Evolutionary conservation across 2,797 vertebrate species (phyloP).

Genomic region (Gymnothorax javanicus): DNA sequence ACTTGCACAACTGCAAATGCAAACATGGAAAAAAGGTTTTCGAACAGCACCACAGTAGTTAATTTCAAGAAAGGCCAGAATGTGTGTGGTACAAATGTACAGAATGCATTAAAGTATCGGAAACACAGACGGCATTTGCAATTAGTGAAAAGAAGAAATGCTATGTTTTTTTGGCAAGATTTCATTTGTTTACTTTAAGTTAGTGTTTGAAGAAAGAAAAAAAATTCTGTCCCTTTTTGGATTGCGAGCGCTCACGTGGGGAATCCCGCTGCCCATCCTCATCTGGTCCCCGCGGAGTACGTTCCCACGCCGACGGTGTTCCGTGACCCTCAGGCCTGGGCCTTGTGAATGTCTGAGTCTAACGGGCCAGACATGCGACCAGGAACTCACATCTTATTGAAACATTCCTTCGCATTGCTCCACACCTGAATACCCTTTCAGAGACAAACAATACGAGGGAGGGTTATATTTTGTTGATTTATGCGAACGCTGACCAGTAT

Average conservation of each 20-base stretch:
- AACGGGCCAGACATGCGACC: slow-evolving; percentile 45
- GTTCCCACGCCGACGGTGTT: slow-evolving; percentile 7
- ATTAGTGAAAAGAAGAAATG: background rate
- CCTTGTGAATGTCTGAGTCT: slow-evolving; percentile 66
- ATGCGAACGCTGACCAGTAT: background rate
- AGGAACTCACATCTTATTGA: slow-evolving; percentile 84
- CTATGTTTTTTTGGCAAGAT: background rate
- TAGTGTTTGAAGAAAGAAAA: background rate
- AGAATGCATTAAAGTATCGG: background rate
- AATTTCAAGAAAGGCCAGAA: background rate
- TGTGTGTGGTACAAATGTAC: background rate
- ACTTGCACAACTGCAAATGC: background rate
- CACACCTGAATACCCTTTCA: slow-evolving; percentile 88
- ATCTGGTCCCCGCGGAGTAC: background rate
- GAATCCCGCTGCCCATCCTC: background rate
- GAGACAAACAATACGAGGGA: slow-evolving; percentile 18
- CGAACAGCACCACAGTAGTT: background rate
- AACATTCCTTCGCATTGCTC: slow-evolving; percentile 91
- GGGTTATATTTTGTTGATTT: background rate
- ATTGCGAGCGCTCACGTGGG: background rate
- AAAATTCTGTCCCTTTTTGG: background rate
- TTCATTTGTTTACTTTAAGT: background rate
- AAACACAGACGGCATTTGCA: background rate
- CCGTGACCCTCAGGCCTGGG: background rate
- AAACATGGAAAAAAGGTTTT: slow-evolving; percentile 1